These are phyloP conservation scores for Labrus mixtus DNA, from an alignment of 2,113 vertebrate species.

Conservation along the genomic window DNA sequence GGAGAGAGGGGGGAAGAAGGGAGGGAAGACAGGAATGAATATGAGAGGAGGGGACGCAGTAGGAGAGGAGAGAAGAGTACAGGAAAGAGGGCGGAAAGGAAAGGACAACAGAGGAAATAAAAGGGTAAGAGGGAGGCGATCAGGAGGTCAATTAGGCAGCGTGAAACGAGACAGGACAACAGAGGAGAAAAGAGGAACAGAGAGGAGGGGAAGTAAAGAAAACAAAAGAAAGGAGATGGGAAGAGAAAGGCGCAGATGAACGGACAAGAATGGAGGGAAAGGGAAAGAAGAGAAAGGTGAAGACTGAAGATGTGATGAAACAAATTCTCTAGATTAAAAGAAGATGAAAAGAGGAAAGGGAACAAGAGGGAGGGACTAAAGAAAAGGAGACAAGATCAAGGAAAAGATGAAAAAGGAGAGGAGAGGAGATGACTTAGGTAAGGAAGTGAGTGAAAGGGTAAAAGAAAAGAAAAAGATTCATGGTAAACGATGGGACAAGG, in stretches of 20 bases:
- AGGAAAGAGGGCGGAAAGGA: neutral
- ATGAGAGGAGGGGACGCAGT: neutral
- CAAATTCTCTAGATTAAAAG: no score
- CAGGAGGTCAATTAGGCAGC: neutral
- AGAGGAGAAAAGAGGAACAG: neutral
- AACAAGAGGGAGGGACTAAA: neutral
- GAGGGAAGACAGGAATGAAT: slow-evolving; percentile 25
- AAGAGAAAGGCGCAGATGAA: neutral
- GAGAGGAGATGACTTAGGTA: neutral
- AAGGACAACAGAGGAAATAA: neutral
- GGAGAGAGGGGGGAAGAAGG: slow-evolving; percentile 58
- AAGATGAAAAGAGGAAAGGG: neutral
- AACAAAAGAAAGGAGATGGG: neutral
- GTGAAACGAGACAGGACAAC: neutral
- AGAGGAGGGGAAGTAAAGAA: no score
- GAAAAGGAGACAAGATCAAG: no score
- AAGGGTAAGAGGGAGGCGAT: no score
- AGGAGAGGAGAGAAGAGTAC: neutral
- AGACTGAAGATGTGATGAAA: no score
- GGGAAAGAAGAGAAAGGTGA: neutral
- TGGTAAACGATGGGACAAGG: no score
- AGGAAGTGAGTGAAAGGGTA: no score
- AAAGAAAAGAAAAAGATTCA: no score
- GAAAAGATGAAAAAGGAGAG: neutral
- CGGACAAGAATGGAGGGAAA: no score